Evolutionary conservation across 2,113 vertebrate species (phyloP).

Genomic region (Onychorhynchus coronatus): DNA sequence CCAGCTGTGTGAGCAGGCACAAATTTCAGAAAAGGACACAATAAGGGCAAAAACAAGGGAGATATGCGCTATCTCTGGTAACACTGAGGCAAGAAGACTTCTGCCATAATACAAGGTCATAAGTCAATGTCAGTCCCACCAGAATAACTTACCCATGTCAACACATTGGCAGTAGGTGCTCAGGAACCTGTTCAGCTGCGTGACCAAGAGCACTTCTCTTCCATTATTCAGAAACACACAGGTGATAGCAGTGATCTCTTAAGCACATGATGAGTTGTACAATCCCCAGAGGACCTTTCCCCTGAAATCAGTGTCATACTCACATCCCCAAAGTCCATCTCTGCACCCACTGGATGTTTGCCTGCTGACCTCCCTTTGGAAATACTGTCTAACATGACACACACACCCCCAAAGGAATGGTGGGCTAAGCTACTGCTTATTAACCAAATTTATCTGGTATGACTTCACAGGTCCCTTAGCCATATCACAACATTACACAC

Average conservation of each 20-base stretch:
- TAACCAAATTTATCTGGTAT: neutral
- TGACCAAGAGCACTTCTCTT: neutral
- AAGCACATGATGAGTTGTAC: neutral
- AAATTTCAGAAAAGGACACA: neutral
- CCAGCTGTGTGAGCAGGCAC: neutral
- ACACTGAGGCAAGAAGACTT: neutral
- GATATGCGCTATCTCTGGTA: neutral
- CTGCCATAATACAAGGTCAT: neutral
- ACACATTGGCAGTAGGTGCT: neutral
- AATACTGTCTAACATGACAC: neutral
- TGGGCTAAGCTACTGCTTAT: neutral
- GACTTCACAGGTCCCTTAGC: neutral
- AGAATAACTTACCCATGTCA: neutral
- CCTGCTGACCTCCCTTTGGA: neutral
- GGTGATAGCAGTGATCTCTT: neutral
- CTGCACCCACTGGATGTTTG: neutral
- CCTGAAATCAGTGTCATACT: neutral
- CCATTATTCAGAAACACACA: neutral
- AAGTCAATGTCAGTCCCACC: neutral
- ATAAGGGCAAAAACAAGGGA: neutral
- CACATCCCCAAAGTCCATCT: neutral
- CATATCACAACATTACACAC: neutral
- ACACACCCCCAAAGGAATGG: neutral
- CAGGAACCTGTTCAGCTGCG: constrained; percentile 2
- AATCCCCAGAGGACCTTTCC: neutral